phyloP scores from a whole-genome alignment of 2,113 vertebrate species.

The Eurystomus gularis region DNA sequence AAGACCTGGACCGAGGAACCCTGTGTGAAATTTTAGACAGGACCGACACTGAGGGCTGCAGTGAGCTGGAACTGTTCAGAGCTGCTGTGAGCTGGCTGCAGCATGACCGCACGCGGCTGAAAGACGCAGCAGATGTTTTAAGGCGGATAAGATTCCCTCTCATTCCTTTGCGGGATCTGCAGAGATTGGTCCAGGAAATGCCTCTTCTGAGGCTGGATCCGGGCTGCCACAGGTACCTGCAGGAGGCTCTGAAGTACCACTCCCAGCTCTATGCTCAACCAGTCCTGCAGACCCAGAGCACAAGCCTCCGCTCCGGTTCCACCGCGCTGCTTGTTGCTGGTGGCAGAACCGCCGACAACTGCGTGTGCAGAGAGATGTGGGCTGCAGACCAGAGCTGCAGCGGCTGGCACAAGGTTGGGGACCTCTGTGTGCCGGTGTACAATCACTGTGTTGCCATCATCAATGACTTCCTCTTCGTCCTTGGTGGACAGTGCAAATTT shows the following conservation, averaged over 20 bases:
- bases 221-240: constrained; percentile 39
- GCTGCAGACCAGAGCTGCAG: constrained; percentile 6
- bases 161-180: constrained; percentile 45
- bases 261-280: constrained; percentile 38
- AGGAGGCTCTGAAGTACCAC: constrained; percentile 60
- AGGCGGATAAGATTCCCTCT: constrained; percentile 44
- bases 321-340: constrained; percentile 17
- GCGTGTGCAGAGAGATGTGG: constrained; percentile 37
- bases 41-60: background rate
- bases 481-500: constrained; percentile 65
- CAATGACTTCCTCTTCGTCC: constrained; percentile 61
- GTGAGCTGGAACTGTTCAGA: constrained; percentile 50
- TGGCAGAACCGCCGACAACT: constrained; percentile 35
- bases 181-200: background rate
- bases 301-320: background rate
- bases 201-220: constrained; percentile 32
- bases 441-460: constrained; percentile 58
- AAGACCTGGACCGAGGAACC: constrained; percentile 12
- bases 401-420: constrained; percentile 20
- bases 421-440: constrained; percentile 53
- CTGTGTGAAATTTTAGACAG: constrained; percentile 49
- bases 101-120: background rate
- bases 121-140: background rate
- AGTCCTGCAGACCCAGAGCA: background rate
- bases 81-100: constrained; percentile 26